Evolutionary conservation across 2,888 invertebrate species (phyloP), one percentile per base, ranked within the genome.

Genomic region (Dolichomitus sp.): DNA sequence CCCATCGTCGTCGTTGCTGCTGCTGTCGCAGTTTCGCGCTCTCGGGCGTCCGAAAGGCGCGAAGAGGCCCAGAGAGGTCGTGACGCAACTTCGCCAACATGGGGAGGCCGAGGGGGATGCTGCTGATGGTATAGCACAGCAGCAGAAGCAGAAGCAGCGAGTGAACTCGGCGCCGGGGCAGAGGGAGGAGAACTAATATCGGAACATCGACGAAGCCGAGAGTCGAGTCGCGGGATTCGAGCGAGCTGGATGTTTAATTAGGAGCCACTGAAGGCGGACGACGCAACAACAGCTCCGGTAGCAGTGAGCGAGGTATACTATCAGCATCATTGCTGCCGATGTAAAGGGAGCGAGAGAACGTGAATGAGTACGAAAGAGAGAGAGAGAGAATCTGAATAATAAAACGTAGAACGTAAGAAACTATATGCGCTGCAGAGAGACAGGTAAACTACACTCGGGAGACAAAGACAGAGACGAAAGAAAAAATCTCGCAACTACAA

Each of bases 171-270:
- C 82, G 77, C 72, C 73, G 42, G 81, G 80, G 59, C 81, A 57
- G 80, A 82, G 86, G 85, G 85, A 78, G 88, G 86, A 87, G 89
- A 88, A 90, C 92, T 93, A 93, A 93, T 93, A 93, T 93, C 93
- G 90, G 91, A 92, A 92, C 92, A 92, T 92, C 93, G 92, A 93
- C 93, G 91, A 91, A 89, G 92, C 89, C 87, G 87, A 90, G 86
- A 89, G 89, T 89, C 89, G 91, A 91, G 89, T 90, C 87, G 89
- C 74, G 87, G 81, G 90, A 89, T 89, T 91, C 92, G 90, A 92
- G 89, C 89, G 88, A 89, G 91, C 88, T 92, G 90, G 93, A 93
- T 93, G 93, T 93, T 93, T 93, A 93, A 93, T 93, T 93, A 93
- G 93, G 93, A 93, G 84, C 80, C 81, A 85, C 72, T 74, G 75